A percentile compares a stretch with the other conserved stretches of the same genome.
Conservation (phyloP, 2,888 invertebrate genomes). For the Lucinisca nassula region DNA sequence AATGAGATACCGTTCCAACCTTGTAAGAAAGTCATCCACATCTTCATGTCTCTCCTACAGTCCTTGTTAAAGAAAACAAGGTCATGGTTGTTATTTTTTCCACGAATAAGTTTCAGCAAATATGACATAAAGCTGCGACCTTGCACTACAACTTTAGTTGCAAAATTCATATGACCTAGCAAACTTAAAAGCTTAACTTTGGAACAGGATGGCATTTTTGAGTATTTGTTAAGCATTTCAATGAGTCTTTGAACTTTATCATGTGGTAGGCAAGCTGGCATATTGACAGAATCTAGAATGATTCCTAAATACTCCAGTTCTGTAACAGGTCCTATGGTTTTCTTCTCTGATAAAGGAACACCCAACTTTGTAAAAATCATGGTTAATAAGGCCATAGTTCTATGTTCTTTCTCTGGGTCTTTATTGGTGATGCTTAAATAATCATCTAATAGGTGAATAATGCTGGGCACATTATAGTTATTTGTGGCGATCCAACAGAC, state of each 20-base stretch:
- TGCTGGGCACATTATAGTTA: constrained; percentile 36
- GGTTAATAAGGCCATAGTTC: constrained; percentile 48
- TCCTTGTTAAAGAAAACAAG: neutral
- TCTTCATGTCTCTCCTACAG: neutral
- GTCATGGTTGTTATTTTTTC: neutral
- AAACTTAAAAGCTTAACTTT: constrained; percentile 32
- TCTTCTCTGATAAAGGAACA: constrained; percentile 51
- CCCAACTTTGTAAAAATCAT: constrained; percentile 44
- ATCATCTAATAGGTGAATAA: constrained; percentile 54
- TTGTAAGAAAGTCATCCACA: neutral
- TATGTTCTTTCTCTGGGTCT: constrained; percentile 15
- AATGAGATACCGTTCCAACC: neutral
- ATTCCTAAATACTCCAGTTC: constrained; percentile 55
- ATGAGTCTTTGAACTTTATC: constrained; percentile 35
- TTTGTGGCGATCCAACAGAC: constrained; percentile 50
- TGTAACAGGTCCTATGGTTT: constrained; percentile 48
- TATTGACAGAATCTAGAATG: constrained; percentile 37
- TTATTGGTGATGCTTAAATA: constrained; percentile 35
- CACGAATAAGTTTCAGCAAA: neutral
- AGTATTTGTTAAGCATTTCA: constrained; percentile 13
- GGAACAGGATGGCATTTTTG: constrained; percentile 5
- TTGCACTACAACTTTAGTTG: constrained; percentile 28
- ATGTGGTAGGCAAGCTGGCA: constrained; percentile 34
- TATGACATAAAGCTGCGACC: constrained; percentile 39
- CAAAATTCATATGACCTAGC: constrained; percentile 47